These are phyloP conservation scores for Eurystomus gularis DNA, from an alignment of 2,113 vertebrate genomes.

Conservation along the genomic window DNA sequence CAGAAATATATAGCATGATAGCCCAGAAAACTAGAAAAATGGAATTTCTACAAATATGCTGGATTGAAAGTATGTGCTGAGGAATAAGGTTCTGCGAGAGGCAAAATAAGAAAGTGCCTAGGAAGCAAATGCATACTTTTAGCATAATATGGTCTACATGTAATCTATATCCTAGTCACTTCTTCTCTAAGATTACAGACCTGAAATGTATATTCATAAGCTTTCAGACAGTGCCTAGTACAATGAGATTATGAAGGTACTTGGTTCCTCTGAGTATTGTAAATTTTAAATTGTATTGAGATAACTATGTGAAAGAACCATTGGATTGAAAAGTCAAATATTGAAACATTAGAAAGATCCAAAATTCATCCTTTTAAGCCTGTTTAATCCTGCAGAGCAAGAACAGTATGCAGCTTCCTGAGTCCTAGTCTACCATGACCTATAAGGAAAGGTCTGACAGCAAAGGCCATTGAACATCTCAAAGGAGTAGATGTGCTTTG, in stretches of 20 bases:
- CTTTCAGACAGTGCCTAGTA: not conserved
- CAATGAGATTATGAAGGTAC: not conserved
- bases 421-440: not conserved
- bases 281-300: not conserved
- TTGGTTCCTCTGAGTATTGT: not conserved
- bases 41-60: not conserved
- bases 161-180: not conserved
- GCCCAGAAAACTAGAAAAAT: not conserved
- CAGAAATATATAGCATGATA: not conserved
- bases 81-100: not conserved
- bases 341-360: not conserved
- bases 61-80: not conserved
- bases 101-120: not conserved
- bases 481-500: not conserved
- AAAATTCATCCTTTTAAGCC: not conserved
- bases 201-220: conserved; percentile 29
- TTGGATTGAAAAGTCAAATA: not conserved
- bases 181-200: not conserved
- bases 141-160: not conserved
- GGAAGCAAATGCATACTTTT: not conserved
- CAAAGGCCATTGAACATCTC: not conserved
- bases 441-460: not conserved
- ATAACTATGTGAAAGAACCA: not conserved
- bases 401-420: not conserved
- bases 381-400: not conserved